Percentiles rank a stretch among this genome's conserved stretches.
These are phyloP conservation scores for Anadara kagoshimensis DNA, from an alignment of 1,140 invertebrate species.

Conservation along the genomic window DNA sequence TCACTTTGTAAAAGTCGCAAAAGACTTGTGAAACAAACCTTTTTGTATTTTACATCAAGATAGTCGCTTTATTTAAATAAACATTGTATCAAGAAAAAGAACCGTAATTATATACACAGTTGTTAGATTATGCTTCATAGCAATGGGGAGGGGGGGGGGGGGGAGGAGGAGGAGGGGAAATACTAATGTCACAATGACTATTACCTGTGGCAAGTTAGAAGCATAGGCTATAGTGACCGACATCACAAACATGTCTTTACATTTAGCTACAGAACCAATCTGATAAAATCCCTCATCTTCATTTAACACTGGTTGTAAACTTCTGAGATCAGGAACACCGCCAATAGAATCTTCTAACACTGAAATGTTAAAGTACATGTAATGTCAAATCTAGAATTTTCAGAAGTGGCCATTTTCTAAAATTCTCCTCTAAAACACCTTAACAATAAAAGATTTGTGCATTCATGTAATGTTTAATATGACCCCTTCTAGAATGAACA, in stretches of 20 bases:
- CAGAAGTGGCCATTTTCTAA: too few species aligned
- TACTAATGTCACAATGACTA: not conserved
- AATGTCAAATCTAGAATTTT: too few species aligned
- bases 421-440: too few species aligned
- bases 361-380: conserved; percentile 5
- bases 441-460: too few species aligned
- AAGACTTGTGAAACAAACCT: not conserved
- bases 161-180: too few species aligned
- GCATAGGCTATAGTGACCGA: conserved; percentile 74
- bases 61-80: too few species aligned
- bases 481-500: too few species aligned
- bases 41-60: too few species aligned
- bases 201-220: conserved; percentile 72
- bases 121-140: not conserved
- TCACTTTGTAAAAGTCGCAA: too few species aligned
- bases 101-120: too few species aligned
- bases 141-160: not conserved
- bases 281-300: conserved; percentile 73
- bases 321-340: conserved; percentile 43
- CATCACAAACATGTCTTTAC: conserved; percentile 70
- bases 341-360: conserved; percentile 47
- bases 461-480: too few species aligned
- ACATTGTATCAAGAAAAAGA: too few species aligned
- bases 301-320: conserved; percentile 70
- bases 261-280: conserved; percentile 69